A percentile compares a stretch with the other conserved stretches of the same genome.
Conservation (phyloP, 2,113 vertebrate species). For the Rhadina sibilatrix region DNA sequence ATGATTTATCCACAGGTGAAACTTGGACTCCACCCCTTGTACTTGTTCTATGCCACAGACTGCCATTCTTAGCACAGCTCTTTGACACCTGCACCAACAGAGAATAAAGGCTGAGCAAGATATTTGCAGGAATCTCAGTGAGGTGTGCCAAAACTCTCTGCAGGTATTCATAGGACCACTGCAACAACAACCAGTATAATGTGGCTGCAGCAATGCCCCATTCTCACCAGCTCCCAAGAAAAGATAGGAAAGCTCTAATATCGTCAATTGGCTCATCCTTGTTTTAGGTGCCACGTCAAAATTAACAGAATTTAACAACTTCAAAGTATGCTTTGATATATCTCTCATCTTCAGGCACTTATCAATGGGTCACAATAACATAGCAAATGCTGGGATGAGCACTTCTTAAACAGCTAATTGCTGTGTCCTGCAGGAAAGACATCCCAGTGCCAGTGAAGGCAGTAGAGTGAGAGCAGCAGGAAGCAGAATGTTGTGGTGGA, state of each 20-base stretch:
- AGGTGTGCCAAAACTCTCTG: neutral
- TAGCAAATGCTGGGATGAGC: neutral
- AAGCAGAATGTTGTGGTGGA: constrained; percentile 7
- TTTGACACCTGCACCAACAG: neutral
- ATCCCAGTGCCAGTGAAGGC: neutral
- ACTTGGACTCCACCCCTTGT: neutral
- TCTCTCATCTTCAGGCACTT: neutral
- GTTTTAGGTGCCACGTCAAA: neutral
- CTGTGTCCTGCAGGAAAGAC: neutral
- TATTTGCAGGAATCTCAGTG: neutral
- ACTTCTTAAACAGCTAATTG: neutral
- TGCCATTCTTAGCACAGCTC: neutral
- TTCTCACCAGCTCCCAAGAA: neutral
- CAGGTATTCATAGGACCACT: neutral
- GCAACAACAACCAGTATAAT: neutral
- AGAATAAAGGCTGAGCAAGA: neutral
- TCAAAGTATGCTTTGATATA: neutral
- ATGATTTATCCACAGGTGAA: neutral
- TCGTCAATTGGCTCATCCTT: neutral
- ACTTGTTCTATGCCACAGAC: neutral
- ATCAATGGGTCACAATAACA: neutral
- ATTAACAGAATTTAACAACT: neutral
- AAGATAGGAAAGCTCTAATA: neutral
- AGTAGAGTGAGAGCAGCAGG: neutral
- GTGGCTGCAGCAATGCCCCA: neutral